These are phyloP conservation scores for Lasioglossum malachurum DNA, from an alignment of 2,888 invertebrate species.

Conservation along the genomic window DNA sequence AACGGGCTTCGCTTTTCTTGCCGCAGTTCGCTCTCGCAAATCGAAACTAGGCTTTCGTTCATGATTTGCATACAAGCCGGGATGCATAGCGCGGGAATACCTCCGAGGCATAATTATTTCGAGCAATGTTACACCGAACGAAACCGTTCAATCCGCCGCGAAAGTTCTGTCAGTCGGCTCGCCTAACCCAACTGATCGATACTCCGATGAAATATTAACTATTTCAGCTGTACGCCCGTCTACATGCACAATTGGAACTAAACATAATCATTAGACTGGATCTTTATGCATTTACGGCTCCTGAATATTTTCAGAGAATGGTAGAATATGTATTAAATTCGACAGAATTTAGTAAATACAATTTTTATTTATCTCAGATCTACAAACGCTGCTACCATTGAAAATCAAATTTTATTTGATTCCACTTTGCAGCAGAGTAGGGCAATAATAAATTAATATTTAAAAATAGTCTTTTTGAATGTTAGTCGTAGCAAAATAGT, in stretches of 20 bases:
- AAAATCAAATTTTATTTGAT: no score
- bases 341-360: no score
- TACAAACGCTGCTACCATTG: no score
- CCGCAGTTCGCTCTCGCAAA: background rate
- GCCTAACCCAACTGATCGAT: background rate
- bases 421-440: no score
- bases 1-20: background rate
- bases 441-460: no score
- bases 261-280: no score
- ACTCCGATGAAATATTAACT: background rate
- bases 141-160: background rate
- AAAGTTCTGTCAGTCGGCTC: background rate
- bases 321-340: no score
- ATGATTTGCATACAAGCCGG: background rate
- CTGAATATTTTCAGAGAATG: no score
- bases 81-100: background rate
- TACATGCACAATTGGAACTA: background rate
- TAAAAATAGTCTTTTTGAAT: no score
- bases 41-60: background rate
- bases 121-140: background rate
- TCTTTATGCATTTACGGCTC: no score
- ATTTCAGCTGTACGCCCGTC: background rate
- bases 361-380: no score
- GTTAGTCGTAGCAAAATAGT: no score
- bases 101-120: constrained; percentile 1